These are phyloP conservation scores for Apamea sordens DNA, from an alignment of 2,888 invertebrate species.

Conservation along the genomic window DNA sequence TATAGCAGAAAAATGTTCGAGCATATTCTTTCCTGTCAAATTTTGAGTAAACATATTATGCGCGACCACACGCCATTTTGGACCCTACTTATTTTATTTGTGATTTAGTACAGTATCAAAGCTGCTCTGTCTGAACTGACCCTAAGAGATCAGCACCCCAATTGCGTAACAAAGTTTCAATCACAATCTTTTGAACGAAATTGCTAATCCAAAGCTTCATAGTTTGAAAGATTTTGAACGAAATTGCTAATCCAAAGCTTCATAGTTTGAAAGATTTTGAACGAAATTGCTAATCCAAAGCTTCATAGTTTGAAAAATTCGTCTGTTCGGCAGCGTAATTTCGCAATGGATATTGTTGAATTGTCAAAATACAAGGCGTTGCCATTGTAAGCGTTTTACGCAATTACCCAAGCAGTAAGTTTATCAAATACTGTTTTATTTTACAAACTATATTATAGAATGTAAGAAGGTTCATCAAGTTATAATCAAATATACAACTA, in stretches of 20 bases:
- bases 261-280: not conserved
- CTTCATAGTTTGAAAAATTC: not conserved
- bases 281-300: not conserved
- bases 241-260: too few species aligned
- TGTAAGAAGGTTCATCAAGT: not conserved
- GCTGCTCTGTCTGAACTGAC: not conserved
- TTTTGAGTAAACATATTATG: not conserved
- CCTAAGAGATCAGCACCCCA: not conserved
- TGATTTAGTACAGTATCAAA: not conserved
- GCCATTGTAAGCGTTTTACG: not conserved
- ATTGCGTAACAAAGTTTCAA: not conserved
- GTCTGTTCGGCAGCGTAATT: not conserved
- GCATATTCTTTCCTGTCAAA: not conserved
- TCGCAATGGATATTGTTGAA: not conserved
- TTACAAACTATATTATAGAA: not conserved
- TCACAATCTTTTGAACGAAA: too few species aligned
- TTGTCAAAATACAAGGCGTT: not conserved
- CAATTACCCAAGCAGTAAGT: not conserved
- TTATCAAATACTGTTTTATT: not conserved
- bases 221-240: too few species aligned
- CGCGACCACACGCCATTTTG: not conserved
- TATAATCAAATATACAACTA: not conserved
- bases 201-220: too few species aligned
- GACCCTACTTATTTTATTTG: not conserved
- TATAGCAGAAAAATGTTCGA: not conserved